Evolutionary conservation across 2,888 invertebrate genomes (phyloP).

Genomic region (Hydriomena furcata): DNA sequence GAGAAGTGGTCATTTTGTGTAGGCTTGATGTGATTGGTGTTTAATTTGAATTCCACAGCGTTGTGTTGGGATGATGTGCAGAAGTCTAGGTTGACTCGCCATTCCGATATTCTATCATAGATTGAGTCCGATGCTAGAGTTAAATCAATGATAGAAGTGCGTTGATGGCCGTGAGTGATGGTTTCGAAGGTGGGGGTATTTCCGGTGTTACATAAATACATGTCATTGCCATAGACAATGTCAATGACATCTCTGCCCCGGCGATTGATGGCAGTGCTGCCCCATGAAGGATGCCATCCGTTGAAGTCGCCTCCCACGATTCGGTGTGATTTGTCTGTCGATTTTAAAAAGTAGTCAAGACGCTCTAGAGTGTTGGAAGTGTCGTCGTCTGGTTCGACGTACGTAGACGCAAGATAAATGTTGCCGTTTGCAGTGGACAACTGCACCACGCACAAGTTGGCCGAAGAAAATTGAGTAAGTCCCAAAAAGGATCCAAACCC

Average conservation of each 20-base stretch:
- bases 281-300: constrained; percentile 37
- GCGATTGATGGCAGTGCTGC: constrained; percentile 20
- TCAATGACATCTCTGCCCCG: constrained; percentile 15
- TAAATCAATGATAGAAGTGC: constrained; percentile 16
- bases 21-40: not conserved
- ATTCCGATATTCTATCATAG: not conserved
- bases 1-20: not conserved
- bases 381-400: constrained; percentile 15
- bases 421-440: too few species aligned
- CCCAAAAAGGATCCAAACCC: too few species aligned
- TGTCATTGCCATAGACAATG: not conserved
- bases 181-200: constrained; percentile 29
- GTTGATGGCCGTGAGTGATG: constrained; percentile 4
- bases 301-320: constrained; percentile 39
- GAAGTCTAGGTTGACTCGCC: not conserved
- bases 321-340: not conserved
- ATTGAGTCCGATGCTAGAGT: not conserved
- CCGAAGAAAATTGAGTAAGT: too few species aligned
- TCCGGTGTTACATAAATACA: constrained; percentile 21
- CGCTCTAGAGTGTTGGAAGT: not conserved
- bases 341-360: constrained; percentile 15
- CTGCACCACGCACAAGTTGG: too few species aligned
- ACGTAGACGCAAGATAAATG: not conserved
- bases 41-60: not conserved
- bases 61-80: constrained; percentile 1